Base-by-base conservation (phyloP, 2,797 vertebrate species). In the Acanthurus leucopareius region DNA sequence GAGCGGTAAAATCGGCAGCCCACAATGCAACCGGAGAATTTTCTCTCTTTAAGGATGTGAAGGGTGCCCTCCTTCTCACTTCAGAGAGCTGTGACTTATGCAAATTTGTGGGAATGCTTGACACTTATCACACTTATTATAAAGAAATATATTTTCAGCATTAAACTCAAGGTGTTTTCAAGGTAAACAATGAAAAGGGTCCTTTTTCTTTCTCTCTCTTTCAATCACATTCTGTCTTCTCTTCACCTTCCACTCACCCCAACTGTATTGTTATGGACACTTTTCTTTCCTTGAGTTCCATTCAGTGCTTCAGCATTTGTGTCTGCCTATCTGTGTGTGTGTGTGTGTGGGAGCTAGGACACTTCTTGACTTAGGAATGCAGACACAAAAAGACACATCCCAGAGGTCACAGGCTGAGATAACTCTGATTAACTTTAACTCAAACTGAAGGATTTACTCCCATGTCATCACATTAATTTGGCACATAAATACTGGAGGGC, bases 121-220 rank as follows among this genome's bases (percentile, higher is more conserved):
- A 84, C 77, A 80, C 86, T 83, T 90, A 89, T 86, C 77, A 44
- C 79, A 85, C 64, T 75, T 58, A 22, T 64, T 73, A 73, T 73
- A 83, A 88, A 82, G 85, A 42, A 67, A 75, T 59, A 44, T 76
- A 78, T 82, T 87, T 89, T 80, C 45, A 66, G 69, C 86, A 82
- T 89, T 70, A 76, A 85, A 79, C 76, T 82, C 84, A 89, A 90
- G 85, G 89, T 89, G 71, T 84, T 94, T 91, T 91, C 86, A 92
- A 93, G 90, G 89, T 91, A 91, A 86, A 87, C 81, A 79, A 81
- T 51, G 4, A 44, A 82, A 81, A n/a, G 16, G 20, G 32, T 52
- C 32, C 62, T 51, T 73, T 61, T 65, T 65, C 54, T 42, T 35
- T 14, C 5, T 72, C 47, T 69, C 56, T 72, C 52, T 86, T 83